Conservation (phyloP, 2,888 invertebrate genomes). For the Syrista parreyssii region DNA sequence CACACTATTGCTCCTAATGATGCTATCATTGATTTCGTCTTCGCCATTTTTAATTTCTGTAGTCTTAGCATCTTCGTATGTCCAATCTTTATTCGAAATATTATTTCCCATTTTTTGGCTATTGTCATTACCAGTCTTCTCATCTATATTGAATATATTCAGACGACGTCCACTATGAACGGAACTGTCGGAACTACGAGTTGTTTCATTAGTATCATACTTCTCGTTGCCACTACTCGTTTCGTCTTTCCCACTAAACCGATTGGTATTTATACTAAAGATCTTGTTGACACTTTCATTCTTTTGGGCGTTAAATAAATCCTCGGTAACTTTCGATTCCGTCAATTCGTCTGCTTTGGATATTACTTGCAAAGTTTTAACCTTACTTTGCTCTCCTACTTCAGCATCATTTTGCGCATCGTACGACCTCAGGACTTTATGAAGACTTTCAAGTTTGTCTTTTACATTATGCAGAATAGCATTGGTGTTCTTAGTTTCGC, state of each 20-base stretch:
- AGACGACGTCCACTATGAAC: background rate
- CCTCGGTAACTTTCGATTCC: background rate
- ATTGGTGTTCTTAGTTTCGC: constrained; percentile 7
- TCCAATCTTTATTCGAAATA: background rate
- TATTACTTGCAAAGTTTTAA: background rate
- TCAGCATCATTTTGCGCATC: constrained; percentile 19
- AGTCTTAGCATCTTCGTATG: background rate
- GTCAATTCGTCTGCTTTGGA: background rate
- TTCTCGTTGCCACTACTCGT: background rate
- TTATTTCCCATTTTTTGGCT: background rate
- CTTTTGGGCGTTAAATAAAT: background rate
- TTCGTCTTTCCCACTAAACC: background rate
- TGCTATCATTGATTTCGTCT: background rate
- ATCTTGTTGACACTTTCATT: background rate
- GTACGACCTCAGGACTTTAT: constrained; percentile 41
- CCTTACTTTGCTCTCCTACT: background rate
- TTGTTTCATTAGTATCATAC: background rate
- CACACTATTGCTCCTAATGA: background rate
- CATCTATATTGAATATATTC: background rate
- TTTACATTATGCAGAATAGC: constrained; percentile 42
- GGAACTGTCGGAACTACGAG: background rate
- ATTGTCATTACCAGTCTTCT: background rate
- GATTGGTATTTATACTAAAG: background rate
- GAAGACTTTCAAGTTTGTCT: constrained; percentile 44
- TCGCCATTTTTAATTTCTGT: background rate